Evolutionary conservation across 2,113 vertebrate genomes (phyloP), one percentile per base, ranked within the genome.

Genomic region (Tychaedon coryphoeus): DNA sequence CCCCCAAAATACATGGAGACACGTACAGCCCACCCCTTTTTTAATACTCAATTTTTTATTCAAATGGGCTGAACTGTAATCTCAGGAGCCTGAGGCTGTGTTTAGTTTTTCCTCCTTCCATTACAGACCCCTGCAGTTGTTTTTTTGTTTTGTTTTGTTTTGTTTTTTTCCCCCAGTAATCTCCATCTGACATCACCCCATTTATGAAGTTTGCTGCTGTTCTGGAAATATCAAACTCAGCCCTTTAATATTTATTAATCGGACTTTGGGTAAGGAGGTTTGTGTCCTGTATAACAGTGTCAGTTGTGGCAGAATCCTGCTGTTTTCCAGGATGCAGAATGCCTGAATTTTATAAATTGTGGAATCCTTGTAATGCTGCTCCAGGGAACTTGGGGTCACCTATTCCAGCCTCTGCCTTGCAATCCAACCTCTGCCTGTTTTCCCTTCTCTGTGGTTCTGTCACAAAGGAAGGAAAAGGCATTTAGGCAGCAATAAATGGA

Each of bases 31-130:
- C 53, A n/a, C 58, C 81, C 19, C 12, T 15, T 48, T 76, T 62
- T 58, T 67, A 80, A 88, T 94, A 92, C 94, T 93, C 57, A 54
- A 25, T 94, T 93, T 96, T 90, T 95, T 93, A 95, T 93, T 84
- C 82, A 67, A 19, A 85, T 92, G 76, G 86, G 9, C 88, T 77
- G 94, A 48, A 40, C 57, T 95, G 80, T 73, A 64, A 31, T 76
- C 67, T 91, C 69, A 12, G 12, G 82, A 51, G 77, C 31, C 56
- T 3, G 20, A 56, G 53, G 31, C 57, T 45, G 24, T 45, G 53
- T 79, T 92, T 67, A 42, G 53, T 26, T 86, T 95, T 73, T 76
- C 40, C 23, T 60, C 72, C 72, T 90, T 62, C 14, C 47, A 14
- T 14, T 87, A 66, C 73, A 78, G 93, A 72, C 50, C 19, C 57